A percentile compares a stretch with the other conserved stretches of the same genome.
Evolutionary conservation across 53 echinoderm and acorn worm species (phyloP).

Genomic region (Paracentrotus lividus): DNA sequence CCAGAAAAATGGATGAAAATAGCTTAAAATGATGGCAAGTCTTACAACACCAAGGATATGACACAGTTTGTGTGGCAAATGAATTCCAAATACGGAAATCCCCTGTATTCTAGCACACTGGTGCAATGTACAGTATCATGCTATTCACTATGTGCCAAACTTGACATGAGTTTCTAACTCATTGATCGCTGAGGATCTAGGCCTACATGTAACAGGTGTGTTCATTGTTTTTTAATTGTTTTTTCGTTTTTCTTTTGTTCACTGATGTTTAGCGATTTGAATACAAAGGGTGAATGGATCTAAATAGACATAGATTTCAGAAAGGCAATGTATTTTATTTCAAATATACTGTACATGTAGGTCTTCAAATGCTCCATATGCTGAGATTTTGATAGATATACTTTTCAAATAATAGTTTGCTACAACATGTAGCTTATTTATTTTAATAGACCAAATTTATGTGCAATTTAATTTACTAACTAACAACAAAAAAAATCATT

Average conservation of each 20-base stretch:
- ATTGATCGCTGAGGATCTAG: neutral
- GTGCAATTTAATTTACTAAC: too few relatives aligned
- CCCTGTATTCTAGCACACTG: neutral
- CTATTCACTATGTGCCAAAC: neutral
- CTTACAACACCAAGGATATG: constrained; percentile 2
- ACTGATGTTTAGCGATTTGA: too few relatives aligned
- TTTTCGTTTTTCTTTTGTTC: too few relatives aligned
- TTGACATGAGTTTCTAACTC: neutral
- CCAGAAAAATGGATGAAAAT: constrained; percentile 5
- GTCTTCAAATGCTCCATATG: neutral
- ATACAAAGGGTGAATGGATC: too few relatives aligned
- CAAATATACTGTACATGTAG: neutral
- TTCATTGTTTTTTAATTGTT: neutral
- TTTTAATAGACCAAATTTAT: too few relatives aligned
- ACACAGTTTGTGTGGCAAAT: neutral
- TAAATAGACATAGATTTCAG: too few relatives aligned
- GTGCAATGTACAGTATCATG: neutral
- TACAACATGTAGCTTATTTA: too few relatives aligned
- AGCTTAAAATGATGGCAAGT: neutral
- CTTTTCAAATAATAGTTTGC: too few relatives aligned
- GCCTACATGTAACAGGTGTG: neutral
- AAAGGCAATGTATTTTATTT: too few relatives aligned
- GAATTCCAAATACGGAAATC: constrained; percentile 15
- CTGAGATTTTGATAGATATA: too few relatives aligned
- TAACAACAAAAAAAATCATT: too few relatives aligned